These are phyloP conservation scores for Dicrurus megarhynchus DNA, from an alignment of 2,113 vertebrate species.

Conservation along the genomic window DNA sequence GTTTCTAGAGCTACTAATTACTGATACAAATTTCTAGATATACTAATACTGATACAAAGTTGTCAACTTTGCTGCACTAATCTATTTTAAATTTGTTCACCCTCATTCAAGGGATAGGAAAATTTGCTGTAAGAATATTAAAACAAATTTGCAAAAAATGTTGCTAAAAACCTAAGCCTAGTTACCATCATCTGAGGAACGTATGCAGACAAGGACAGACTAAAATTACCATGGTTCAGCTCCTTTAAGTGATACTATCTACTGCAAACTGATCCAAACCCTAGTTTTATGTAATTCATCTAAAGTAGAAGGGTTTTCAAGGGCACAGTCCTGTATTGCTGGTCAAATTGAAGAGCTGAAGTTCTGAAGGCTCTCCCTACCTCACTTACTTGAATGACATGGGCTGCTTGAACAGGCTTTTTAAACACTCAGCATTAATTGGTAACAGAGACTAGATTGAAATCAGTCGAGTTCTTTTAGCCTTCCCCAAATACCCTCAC, in stretches of 20 bases:
- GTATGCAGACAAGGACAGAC: not conserved
- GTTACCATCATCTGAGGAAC: not conserved
- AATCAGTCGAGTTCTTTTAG: not conserved
- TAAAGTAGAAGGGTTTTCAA: not conserved
- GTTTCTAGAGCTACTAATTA: not conserved
- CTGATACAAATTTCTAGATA: not conserved
- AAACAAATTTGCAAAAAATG: not conserved
- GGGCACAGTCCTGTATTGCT: not conserved
- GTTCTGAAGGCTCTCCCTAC: not conserved
- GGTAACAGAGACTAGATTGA: slow-evolving; percentile 28
- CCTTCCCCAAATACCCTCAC: not conserved
- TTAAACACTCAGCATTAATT: slow-evolving; percentile 2
- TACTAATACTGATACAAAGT: not conserved
- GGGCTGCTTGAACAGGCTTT: not conserved
- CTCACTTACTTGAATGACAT: not conserved
- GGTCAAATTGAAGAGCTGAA: not conserved
- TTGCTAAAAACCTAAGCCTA: not conserved
- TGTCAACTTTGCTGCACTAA: not conserved
- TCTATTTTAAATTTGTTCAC: not conserved
- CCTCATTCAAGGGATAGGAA: not conserved
- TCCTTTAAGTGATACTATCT: not conserved
- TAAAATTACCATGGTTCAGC: not conserved
- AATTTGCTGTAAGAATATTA: not conserved
- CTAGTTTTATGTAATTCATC: not conserved
- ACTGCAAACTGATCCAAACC: not conserved